phyloP scores from a whole-genome alignment of 2,888 invertebrate species.

The Fragum sueziense region DNA sequence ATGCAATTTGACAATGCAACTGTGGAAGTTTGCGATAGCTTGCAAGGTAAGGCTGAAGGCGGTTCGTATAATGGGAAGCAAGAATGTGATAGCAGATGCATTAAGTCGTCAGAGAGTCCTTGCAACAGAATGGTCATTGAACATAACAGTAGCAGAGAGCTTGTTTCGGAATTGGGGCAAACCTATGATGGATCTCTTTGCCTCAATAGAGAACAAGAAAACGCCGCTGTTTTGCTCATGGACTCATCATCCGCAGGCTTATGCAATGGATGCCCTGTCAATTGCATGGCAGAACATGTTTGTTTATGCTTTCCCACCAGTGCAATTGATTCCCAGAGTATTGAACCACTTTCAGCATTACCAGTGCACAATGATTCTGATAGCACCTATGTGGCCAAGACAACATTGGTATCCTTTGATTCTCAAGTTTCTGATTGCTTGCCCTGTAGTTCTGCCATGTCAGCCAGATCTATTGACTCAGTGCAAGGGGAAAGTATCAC shows the following conservation, averaged over 20 bases:
- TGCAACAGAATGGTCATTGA: slow-evolving; percentile 15
- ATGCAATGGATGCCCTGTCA: slow-evolving; percentile 38
- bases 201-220: slow-evolving; percentile 15
- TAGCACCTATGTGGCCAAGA: slow-evolving; percentile 38
- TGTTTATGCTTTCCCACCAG: slow-evolving; percentile 42
- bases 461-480: slow-evolving; percentile 2
- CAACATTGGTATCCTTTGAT: slow-evolving; percentile 42
- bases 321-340: slow-evolving; percentile 35
- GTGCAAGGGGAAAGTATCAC: too few species aligned
- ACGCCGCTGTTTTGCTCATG: slow-evolving; percentile 8
- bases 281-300: slow-evolving; percentile 42
- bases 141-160: neutral
- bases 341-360: slow-evolving; percentile 28
- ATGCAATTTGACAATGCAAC: slow-evolving; percentile 9
- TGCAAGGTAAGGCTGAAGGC: slow-evolving; percentile 30
- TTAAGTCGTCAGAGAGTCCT: neutral
- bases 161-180: slow-evolving; percentile 1
- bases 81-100: slow-evolving; percentile 4
- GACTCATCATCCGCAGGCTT: slow-evolving; percentile 21
- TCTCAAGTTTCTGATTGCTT: slow-evolving; percentile 27
- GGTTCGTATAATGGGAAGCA: slow-evolving; percentile 33
- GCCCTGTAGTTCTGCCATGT: slow-evolving; percentile 25
- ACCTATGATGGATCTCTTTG: slow-evolving; percentile 12
- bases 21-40: slow-evolving; percentile 24
- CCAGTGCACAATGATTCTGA: slow-evolving; percentile 36